Conservation (phyloP, 2,888 invertebrate genomes). For the Polylopha cassiicola region DNA sequence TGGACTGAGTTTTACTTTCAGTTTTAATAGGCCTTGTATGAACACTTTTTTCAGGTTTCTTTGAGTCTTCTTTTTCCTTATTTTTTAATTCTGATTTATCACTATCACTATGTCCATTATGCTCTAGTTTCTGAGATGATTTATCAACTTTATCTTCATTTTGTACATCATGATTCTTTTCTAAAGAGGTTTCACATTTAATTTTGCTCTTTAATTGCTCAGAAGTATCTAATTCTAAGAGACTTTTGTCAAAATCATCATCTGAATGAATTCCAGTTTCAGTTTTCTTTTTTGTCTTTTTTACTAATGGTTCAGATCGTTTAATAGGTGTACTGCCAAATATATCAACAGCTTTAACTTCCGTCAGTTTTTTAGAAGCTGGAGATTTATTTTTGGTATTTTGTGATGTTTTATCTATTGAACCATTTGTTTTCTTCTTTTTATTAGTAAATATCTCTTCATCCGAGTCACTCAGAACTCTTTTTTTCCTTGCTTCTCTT, state of each 20-base stretch:
- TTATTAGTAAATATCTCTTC: constrained; percentile 44
- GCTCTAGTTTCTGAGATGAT: neutral
- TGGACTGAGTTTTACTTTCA: constrained; percentile 6
- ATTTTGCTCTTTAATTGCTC: constrained; percentile 34
- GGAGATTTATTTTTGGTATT: constrained; percentile 35
- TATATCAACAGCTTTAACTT: constrained; percentile 71
- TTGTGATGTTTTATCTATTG: constrained; percentile 31
- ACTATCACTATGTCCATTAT: neutral
- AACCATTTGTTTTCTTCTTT: constrained; percentile 35
- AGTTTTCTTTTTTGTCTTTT: constrained; percentile 61
- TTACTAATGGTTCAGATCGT: constrained; percentile 69
- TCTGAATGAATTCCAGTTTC: constrained; percentile 79
- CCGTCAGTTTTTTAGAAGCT: constrained; percentile 43
- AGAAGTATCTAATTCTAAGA: constrained; percentile 80
- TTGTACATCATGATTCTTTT: constrained; percentile 1
- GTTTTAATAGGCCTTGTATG: constrained; percentile 8
- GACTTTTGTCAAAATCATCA: constrained; percentile 83
- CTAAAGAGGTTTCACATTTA: constrained; percentile 14
- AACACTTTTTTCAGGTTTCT: constrained; percentile 2
- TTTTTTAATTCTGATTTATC: constrained; percentile 2
- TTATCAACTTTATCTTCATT: constrained; percentile 2
- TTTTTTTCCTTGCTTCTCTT: constrained; percentile 49
- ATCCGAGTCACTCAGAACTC: constrained; percentile 52
- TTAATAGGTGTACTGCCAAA: constrained; percentile 81
- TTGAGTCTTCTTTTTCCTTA: constrained; percentile 7